phyloP scores from a whole-genome alignment of 2,113 vertebrate species.

The Pandion haliaetus region DNA sequence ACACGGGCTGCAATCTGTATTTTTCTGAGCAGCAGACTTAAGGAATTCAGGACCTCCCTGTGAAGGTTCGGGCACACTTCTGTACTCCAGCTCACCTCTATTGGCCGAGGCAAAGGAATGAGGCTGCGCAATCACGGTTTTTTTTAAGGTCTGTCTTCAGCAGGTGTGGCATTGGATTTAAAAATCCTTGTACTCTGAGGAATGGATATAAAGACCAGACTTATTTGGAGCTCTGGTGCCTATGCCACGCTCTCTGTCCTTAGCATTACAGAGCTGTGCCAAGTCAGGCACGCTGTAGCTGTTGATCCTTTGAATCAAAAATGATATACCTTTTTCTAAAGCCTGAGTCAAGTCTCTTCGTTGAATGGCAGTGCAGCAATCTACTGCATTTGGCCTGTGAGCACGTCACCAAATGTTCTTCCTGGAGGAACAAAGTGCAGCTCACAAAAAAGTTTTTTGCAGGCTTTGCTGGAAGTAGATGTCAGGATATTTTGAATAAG shows the following conservation, averaged over 20 bases:
- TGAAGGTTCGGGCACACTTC: not conserved
- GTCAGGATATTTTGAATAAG: conserved; percentile 14
- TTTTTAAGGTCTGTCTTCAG: not conserved
- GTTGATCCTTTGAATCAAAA: not conserved
- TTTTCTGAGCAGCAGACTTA: not conserved
- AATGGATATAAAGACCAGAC: not conserved
- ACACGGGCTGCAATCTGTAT: not conserved
- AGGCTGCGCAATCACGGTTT: not conserved
- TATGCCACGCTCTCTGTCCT: not conserved
- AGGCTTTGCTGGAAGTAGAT: not conserved
- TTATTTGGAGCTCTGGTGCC: not conserved
- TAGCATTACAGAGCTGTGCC: not conserved
- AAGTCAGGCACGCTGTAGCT: not conserved
- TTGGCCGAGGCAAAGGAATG: not conserved
- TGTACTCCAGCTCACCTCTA: not conserved
- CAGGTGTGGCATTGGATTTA: not conserved
- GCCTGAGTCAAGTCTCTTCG: not conserved
- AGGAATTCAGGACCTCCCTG: not conserved
- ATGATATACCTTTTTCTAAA: not conserved
- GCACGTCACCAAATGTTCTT: not conserved
- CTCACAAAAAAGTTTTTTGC: not conserved
- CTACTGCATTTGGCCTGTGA: not conserved
- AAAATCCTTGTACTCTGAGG: not conserved
- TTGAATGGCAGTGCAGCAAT: not conserved
- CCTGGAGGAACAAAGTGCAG: not conserved